Evolutionary conservation across 2,888 invertebrate genomes (phyloP).

Genomic region (Ochropleura leucogaster): DNA sequence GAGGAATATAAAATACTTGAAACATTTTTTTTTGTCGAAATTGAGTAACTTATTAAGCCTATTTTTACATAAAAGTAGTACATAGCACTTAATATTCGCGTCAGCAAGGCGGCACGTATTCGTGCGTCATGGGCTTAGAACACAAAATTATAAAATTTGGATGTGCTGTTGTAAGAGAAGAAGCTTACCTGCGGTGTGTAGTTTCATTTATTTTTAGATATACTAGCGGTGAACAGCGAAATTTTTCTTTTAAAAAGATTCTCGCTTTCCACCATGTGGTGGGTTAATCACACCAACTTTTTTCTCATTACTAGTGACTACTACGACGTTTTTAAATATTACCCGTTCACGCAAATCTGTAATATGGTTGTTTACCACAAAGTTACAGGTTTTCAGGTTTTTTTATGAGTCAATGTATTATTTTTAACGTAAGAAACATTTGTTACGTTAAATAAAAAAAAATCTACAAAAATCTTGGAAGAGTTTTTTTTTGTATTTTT

Average conservation of each 20-base stretch:
- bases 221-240: too few species aligned
- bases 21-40: constrained; percentile 57
- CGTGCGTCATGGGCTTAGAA: constrained; percentile 73
- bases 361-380: neutral
- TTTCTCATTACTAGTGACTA: too few species aligned
- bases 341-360: too few species aligned
- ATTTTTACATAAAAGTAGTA: constrained; percentile 70
- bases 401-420: neutral
- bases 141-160: constrained; percentile 52
- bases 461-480: too few species aligned
- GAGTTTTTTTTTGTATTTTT: too few species aligned
- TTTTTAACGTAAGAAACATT: neutral
- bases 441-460: neutral
- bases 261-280: too few species aligned
- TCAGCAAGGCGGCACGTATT: constrained; percentile 77
- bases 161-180: constrained; percentile 33
- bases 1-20: constrained; percentile 62
- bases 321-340: too few species aligned
- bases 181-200: constrained; percentile 1
- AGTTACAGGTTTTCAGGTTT: neutral
- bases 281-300: too few species aligned
- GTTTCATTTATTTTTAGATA: neutral
- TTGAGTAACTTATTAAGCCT: constrained; percentile 67
- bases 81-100: constrained; percentile 81
- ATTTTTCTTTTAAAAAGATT: too few species aligned